A percentile compares a stretch with the other conserved stretches of the same genome.
phyloP scores from a whole-genome alignment of 2,113 vertebrate genomes.

The Patagioenas fasciata region DNA sequence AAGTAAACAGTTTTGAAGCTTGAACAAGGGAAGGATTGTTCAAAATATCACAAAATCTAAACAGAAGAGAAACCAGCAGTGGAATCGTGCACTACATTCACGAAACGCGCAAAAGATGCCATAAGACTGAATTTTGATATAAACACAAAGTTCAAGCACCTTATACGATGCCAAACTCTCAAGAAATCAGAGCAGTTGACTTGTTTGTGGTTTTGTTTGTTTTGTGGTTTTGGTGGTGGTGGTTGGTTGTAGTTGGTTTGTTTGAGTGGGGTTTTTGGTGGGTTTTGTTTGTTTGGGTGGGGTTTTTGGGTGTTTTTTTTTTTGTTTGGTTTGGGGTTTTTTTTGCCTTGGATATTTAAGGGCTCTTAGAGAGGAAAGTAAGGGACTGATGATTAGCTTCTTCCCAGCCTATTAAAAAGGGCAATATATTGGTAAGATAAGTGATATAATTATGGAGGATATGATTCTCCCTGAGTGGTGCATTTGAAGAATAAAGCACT shows the following conservation, averaged over 20 bases:
- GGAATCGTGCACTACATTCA: background rate
- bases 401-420: background rate
- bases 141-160: background rate
- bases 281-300: no score
- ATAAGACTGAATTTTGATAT: background rate
- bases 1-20: background rate
- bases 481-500: background rate
- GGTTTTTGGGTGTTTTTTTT: no score
- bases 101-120: background rate
- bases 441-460: background rate
- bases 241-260: no score
- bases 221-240: no score
- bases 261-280: no score
- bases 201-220: background rate
- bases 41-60: background rate
- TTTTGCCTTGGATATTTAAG: background rate
- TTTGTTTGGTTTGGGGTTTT: no score
- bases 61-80: background rate
- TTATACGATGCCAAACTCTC: background rate
- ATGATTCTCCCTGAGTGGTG: background rate
- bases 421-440: background rate
- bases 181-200: background rate
- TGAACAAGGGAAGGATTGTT: background rate
- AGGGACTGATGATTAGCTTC: background rate
- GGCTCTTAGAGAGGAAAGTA: background rate